Base-by-base conservation (phyloP, 2,113 vertebrate species). In the Prunella fulvescens region DNA sequence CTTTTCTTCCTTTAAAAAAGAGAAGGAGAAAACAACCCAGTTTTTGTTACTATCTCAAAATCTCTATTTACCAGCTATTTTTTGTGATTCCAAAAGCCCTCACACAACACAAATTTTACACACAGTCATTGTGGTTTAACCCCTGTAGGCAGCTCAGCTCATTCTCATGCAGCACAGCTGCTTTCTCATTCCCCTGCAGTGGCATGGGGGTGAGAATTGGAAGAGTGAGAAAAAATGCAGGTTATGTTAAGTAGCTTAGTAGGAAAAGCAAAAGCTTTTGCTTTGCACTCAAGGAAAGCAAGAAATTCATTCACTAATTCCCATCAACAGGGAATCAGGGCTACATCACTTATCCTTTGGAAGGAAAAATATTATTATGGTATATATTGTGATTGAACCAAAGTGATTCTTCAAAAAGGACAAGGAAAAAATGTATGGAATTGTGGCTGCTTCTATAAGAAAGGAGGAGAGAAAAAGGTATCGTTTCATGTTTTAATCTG, bases 391-490 rank as follows among this genome's bases (percentile, higher is more conserved):
- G 29, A 71, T 44, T n/a, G 12, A 83, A 37, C 4, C 0, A 67
- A 70, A 74, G 5, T 9, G 8, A 44, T 77, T 62, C 23, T 18
- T 85, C 45, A 76, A 42, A 86, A 90, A 37, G 5, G 7, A 45
- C 7, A 48, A 33, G 19, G 19, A 4, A 39, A n/a, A 70, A 40
- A 48, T 0, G 0, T 9, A 23, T 6, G n/a, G 37, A 81, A 60
- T 16, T 53, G 0, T 28, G 22, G 4, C 31, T 56, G 13, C 6
- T 66, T 73, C 8, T 53, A 7, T 47, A 77, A 84, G 6, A 42
- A 82, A 14, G 6, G 4, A 48, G 3, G 19, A 61, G 40, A 69
- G 5, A 48, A 84, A 85, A 62, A 3, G 56, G 2, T 23, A 42
- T 39, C 26, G 12, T 66, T 72, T 57, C 14, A 10, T 14, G 13